These are phyloP conservation scores for Scomberomorus guttatus DNA, from an alignment of 2,797 vertebrate species.

Conservation along the genomic window DNA sequence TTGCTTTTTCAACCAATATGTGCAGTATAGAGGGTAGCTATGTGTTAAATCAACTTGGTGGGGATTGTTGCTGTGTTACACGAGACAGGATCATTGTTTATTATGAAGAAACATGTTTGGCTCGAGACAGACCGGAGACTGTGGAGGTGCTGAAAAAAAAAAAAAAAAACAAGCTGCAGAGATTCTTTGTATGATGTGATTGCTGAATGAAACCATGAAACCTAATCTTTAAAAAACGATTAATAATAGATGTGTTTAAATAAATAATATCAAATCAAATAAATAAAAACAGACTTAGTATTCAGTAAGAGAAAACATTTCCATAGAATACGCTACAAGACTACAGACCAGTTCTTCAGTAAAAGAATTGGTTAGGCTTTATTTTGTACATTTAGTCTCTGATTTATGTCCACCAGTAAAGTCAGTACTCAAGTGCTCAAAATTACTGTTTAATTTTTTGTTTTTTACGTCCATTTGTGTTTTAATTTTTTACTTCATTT, in stretches of 20 bases:
- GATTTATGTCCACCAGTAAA: neutral
- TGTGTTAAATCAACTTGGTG: constrained; percentile 41
- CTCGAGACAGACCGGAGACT: neutral
- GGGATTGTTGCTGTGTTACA: constrained; percentile 33
- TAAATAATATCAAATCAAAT: neutral
- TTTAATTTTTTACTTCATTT: neutral
- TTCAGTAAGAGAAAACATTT: neutral
- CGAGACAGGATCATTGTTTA: constrained; percentile 43
- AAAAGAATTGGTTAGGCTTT: neutral
- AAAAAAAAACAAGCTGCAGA: neutral
- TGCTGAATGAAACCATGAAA: neutral
- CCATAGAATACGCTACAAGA: neutral
- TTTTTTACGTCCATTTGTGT: neutral
- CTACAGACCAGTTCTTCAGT: neutral
- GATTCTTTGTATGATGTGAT: neutral
- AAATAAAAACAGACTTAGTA: neutral
- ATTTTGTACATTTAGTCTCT: neutral
- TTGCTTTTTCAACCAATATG: constrained; percentile 25
- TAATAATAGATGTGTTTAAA: neutral
- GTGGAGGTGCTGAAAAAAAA: neutral
- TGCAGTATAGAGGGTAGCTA: neutral
- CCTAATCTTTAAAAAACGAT: accelerated
- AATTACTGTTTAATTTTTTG: no score
- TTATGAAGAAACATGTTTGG: constrained; percentile 20
- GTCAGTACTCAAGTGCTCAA: neutral